phyloP scores from a whole-genome alignment of 2,113 vertebrate genomes.

The Pterocles orientalis region DNA sequence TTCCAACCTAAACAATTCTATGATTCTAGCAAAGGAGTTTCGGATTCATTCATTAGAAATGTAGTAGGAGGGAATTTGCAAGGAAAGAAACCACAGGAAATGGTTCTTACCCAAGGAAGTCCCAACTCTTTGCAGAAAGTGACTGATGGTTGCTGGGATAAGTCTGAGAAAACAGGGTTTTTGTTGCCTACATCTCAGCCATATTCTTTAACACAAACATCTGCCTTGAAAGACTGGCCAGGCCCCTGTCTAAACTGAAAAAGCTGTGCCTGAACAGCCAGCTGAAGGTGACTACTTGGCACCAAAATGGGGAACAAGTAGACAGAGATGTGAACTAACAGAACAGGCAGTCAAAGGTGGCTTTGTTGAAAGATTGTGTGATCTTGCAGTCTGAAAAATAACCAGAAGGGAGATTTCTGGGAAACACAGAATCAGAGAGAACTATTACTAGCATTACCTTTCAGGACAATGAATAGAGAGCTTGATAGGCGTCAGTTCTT shows the following conservation, averaged over 20 bases:
- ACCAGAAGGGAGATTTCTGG: background rate
- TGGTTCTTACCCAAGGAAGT: background rate
- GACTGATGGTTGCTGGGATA: background rate
- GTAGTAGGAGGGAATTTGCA: background rate
- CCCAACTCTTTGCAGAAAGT: background rate
- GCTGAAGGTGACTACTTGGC: background rate
- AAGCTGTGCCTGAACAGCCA: background rate
- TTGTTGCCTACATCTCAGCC: background rate
- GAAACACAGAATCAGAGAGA: background rate
- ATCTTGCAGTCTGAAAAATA: background rate
- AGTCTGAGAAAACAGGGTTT: background rate
- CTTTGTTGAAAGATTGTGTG: background rate
- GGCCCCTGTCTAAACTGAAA: background rate
- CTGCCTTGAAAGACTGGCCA: background rate
- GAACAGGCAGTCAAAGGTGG: background rate
- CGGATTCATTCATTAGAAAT: background rate
- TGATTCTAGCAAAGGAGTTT: background rate
- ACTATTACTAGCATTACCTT: background rate
- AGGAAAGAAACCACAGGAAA: background rate
- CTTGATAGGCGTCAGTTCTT: background rate
- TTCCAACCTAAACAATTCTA: background rate
- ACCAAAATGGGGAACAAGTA: background rate
- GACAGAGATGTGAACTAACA: background rate
- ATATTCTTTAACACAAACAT: background rate
- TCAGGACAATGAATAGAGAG: background rate